Percentiles rank a stretch among this genome's conserved stretches.
These are phyloP conservation scores for Cylas formicarius DNA, from an alignment of 1,140 invertebrate genomes.

Conservation along the genomic window DNA sequence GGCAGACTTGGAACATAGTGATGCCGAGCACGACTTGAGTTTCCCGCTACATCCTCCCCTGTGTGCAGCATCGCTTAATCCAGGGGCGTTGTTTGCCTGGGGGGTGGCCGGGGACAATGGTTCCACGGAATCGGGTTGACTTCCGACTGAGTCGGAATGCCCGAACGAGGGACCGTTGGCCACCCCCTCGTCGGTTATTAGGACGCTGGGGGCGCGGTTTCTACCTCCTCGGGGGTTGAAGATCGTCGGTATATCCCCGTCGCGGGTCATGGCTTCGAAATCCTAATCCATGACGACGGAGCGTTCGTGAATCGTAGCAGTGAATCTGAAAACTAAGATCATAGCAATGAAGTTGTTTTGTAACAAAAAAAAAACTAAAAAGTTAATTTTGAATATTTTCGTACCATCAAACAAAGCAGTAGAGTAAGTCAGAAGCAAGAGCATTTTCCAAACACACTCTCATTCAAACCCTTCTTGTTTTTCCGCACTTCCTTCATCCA, in stretches of 20 bases:
- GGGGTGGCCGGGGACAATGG: constrained; percentile 44
- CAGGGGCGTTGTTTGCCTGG: constrained; percentile 19
- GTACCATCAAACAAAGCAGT: too few relatives aligned
- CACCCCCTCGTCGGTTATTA: constrained; percentile 56
- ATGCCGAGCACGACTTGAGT: constrained; percentile 51
- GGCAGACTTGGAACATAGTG: constrained; percentile 63
- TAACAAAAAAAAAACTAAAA: too few relatives aligned
- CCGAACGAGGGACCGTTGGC: constrained; percentile 50
- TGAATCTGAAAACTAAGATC: too few relatives aligned
- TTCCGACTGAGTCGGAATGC: constrained; percentile 52
- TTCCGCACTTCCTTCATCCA: too few relatives aligned
- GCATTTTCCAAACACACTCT: too few relatives aligned
- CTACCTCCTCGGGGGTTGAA: constrained; percentile 59
- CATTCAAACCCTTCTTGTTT: too few relatives aligned
- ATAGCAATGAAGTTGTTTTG: too few relatives aligned
- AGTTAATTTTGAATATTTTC: too few relatives aligned
- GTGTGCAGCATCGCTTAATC: constrained; percentile 24
- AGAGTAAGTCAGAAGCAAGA: too few relatives aligned
- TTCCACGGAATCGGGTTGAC: constrained; percentile 50
- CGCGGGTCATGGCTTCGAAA: constrained; percentile 17
- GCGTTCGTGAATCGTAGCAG: too few relatives aligned
- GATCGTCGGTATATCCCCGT: constrained; percentile 62
- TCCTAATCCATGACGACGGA: too few relatives aligned
- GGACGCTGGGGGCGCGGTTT: constrained; percentile 61
- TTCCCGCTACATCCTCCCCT: constrained; percentile 34